Percentiles rank a stretch among this genome's conserved stretches.
Evolutionary conservation across 2,113 vertebrate species (phyloP).

Genomic region (Archilochus colubris): DNA sequence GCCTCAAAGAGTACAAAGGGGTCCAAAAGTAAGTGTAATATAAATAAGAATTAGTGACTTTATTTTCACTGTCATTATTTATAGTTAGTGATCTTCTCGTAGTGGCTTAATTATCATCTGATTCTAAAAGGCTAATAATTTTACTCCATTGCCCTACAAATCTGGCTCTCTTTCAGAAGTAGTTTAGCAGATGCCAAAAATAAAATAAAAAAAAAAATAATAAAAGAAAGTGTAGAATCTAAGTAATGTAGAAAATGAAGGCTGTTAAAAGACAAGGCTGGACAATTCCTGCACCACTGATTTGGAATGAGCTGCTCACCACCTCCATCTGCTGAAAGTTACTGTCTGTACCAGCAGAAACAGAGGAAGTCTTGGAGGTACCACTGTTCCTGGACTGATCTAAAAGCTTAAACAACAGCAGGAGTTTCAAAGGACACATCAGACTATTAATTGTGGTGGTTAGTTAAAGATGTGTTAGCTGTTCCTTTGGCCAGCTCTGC

Average conservation of each 20-base stretch:
- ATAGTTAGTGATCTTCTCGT: background rate
- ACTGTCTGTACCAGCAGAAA: background rate
- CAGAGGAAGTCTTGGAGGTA: background rate
- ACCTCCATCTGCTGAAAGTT: constrained; percentile 8
- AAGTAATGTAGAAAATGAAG: background rate
- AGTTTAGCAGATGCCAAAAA: background rate
- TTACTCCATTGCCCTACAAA: constrained; percentile 13
- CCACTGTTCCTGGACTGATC: background rate
- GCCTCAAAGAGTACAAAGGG: background rate
- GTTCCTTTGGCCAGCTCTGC: background rate
- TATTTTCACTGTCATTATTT: constrained; percentile 17
- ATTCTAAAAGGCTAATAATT: constrained; percentile 35
- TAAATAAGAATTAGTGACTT: background rate
- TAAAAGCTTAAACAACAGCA: background rate
- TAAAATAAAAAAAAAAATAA: too few species aligned
- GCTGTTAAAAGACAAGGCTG: background rate
- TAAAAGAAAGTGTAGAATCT: background rate
- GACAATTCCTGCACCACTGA: background rate
- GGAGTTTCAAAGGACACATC: background rate
- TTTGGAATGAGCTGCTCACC: background rate
- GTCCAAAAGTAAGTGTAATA: background rate
- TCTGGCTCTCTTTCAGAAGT: background rate
- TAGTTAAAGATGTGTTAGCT: background rate
- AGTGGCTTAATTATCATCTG: background rate
- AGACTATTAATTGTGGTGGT: background rate